Evolutionary conservation across 1,140 invertebrate species (phyloP).

Genomic region (Cherax quadricarinatus): DNA sequence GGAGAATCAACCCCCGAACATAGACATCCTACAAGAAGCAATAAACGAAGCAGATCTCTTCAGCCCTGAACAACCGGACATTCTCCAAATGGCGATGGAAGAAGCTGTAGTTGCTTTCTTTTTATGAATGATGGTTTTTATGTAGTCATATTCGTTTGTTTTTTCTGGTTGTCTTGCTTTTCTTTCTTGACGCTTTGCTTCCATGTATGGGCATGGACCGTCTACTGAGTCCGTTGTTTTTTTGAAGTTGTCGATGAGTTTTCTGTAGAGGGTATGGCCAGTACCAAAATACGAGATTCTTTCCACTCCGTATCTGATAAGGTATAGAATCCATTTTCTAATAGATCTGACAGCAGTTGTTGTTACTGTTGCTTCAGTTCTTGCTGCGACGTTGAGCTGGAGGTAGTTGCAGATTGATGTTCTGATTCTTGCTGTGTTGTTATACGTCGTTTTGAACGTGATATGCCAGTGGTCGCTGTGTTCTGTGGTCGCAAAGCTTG

Average conservation of each 20-base stretch:
- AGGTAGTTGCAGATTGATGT: neutral
- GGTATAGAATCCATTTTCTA: conserved; percentile 15
- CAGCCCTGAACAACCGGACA: neutral
- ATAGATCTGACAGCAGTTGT: conserved; percentile 26
- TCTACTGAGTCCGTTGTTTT: conserved; percentile 1
- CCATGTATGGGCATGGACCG: conserved; percentile 37
- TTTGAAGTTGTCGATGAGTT: neutral
- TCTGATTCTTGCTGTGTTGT: neutral
- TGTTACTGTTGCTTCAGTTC: neutral
- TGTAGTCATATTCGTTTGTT: conserved; percentile 17
- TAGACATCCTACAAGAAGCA: neutral
- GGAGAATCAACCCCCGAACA: neutral
- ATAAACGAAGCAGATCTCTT: neutral
- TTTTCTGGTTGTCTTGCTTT: neutral
- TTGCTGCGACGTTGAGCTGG: neutral
- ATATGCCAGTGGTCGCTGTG: conserved; percentile 62
- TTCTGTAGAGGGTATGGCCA: neutral
- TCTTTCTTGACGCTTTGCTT: neutral
- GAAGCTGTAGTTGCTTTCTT: neutral
- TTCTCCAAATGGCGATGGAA: neutral
- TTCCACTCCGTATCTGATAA: conserved; percentile 22
- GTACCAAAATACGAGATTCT: neutral
- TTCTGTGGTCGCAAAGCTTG: conserved; percentile 40
- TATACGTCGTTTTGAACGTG: conserved; percentile 9
- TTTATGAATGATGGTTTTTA: neutral